Evolutionary conservation across 1,140 invertebrate species (phyloP).

Genomic region (Drosophila orosa): DNA sequence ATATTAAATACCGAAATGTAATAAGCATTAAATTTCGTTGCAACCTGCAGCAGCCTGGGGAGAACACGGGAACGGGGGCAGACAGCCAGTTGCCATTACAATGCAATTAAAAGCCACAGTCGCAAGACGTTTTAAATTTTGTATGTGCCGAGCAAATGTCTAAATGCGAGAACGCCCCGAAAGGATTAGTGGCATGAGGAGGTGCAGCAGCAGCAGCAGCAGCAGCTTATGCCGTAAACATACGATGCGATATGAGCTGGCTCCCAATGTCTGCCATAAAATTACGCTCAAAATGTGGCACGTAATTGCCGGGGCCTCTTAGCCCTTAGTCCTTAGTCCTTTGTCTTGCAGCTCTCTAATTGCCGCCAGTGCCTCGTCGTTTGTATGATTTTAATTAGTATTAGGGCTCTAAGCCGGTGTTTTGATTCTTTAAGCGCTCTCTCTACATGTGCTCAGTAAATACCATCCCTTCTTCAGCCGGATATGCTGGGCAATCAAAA

Average conservation of each 20-base stretch:
- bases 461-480: conserved; percentile 6
- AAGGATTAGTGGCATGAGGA: conserved; percentile 58
- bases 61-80: conserved; percentile 4
- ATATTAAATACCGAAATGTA: conserved; percentile 50
- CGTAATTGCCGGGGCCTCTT: conserved; percentile 60
- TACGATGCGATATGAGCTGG: conserved; percentile 51
- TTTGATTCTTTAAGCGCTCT: conserved; percentile 55
- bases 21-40: conserved; percentile 60
- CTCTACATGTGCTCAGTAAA: conserved; percentile 23
- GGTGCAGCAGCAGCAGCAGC: conserved; percentile 36
- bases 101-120: conserved; percentile 57
- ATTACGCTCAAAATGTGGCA: conserved; percentile 71
- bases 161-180: conserved; percentile 19
- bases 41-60: conserved; percentile 10
- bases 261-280: conserved; percentile 62
- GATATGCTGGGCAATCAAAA: conserved; percentile 53
- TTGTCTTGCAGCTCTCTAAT: conserved; percentile 48
- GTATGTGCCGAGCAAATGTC: conserved; percentile 38
- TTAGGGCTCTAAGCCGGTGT: conserved; percentile 51
- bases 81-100: conserved; percentile 53
- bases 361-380: conserved; percentile 47
- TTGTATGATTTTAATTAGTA: conserved; percentile 68
- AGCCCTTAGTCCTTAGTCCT: conserved; percentile 16
- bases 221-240: conserved; percentile 66
- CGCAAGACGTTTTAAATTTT: conserved; percentile 42